These are phyloP conservation scores for Cynaeus angustus DNA, from an alignment of 2,888 invertebrate genomes.

Conservation along the genomic window DNA sequence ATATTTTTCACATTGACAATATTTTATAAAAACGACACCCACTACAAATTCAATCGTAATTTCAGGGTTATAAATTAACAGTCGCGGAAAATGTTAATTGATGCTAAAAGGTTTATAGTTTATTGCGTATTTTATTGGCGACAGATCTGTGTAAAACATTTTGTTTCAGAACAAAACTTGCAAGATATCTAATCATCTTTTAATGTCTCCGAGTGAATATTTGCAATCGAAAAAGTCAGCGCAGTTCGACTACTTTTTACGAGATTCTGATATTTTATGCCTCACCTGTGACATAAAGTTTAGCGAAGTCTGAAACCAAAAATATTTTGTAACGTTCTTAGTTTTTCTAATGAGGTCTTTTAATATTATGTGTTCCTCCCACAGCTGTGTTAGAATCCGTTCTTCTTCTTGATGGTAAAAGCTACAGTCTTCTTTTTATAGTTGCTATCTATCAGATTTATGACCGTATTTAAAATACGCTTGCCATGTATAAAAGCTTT, in stretches of 20 bases:
- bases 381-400: background rate
- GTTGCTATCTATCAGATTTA: slow-evolving; percentile 1
- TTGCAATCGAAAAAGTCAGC: no score
- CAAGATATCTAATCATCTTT: no score
- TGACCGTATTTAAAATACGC: slow-evolving; percentile 4
- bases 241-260: no score
- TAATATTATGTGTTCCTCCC: no score
- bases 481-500: slow-evolving; percentile 17
- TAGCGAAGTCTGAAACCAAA: no score
- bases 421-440: background rate
- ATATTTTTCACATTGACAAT: background rate
- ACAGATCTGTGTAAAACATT: background rate
- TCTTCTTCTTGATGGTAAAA: background rate
- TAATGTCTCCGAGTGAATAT: no score
- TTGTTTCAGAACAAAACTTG: background rate
- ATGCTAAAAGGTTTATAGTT: slow-evolving; percentile 10
- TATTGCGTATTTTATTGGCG: background rate
- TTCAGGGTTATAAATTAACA: slow-evolving; percentile 3
- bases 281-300: no score
- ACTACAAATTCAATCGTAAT: background rate
- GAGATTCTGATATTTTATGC: no score
- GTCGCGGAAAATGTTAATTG: background rate
- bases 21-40: background rate
- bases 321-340: no score
- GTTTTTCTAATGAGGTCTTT: no score